Percentiles rank a stretch among this genome's conserved stretches.
These are phyloP conservation scores for Mamestra configurata DNA, from an alignment of 1,140 invertebrate species.

Conservation along the genomic window DNA sequence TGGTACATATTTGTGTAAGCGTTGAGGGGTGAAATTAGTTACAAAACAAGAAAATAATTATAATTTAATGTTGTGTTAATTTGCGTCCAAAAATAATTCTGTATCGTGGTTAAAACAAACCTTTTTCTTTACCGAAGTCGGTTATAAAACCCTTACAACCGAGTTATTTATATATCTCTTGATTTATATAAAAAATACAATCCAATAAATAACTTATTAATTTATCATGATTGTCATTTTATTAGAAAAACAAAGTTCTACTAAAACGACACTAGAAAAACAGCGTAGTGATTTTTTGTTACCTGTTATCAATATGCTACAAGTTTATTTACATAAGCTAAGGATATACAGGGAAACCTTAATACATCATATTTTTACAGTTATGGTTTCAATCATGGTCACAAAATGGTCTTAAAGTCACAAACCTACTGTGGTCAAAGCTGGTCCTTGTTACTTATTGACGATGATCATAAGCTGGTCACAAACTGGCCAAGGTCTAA, in stretches of 20 bases:
- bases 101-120: no score
- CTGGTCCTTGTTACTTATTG: neutral
- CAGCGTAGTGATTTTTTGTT: neutral
- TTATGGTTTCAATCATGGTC: neutral
- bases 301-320: neutral
- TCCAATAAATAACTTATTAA: neutral
- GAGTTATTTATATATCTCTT: no score
- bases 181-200: no score
- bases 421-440: neutral
- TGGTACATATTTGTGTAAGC: neutral
- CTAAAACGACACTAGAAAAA: neutral
- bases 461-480: no score
- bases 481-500: neutral
- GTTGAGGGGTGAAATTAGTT: neutral
- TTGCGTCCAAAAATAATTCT: neutral
- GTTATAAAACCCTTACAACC: no score
- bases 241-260: constrained; percentile 1
- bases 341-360: constrained; percentile 22
- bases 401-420: neutral
- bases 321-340: constrained; percentile 9
- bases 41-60: neutral
- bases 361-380: neutral
- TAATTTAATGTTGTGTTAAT: neutral
- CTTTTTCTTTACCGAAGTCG: no score
- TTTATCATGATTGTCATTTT: neutral